Conservation (phyloP, 2,113 vertebrate genomes). For the Tragelaphus scriptus region DNA sequence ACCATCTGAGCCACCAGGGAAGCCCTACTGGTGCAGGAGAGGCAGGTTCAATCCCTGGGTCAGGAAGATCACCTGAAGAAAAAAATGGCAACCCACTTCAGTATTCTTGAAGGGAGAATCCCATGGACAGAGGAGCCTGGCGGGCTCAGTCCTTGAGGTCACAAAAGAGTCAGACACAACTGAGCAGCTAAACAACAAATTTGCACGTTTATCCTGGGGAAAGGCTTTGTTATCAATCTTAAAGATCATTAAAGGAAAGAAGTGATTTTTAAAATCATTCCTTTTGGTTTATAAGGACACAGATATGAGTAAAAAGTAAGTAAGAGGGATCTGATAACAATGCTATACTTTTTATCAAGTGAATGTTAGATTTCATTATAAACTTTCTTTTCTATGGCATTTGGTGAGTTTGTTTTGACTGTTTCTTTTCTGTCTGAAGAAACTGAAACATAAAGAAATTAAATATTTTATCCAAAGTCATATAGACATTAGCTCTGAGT, state of each 20-base stretch:
- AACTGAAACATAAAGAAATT: slow-evolving; percentile 40
- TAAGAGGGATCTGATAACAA: neutral
- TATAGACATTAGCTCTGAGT: neutral
- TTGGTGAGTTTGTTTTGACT: slow-evolving; percentile 1
- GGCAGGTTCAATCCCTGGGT: neutral
- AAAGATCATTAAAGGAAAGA: neutral
- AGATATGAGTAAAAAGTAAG: neutral
- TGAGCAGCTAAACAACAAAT: neutral
- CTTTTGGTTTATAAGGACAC: neutral
- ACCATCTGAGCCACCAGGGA: no score
- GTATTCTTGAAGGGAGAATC: neutral
- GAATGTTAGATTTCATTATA: neutral
- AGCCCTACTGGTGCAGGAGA: neutral
- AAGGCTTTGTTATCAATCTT: neutral
- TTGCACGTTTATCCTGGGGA: neutral
- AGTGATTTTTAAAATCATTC: neutral
- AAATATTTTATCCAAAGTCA: slow-evolving; percentile 6
- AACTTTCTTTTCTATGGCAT: neutral
- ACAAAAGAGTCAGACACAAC: neutral
- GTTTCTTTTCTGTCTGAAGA: slow-evolving; percentile 19
- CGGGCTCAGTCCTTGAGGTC: neutral
- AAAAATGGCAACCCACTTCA: neutral
- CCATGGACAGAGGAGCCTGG: neutral
- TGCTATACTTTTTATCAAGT: neutral
- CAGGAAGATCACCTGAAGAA: neutral